phyloP scores from a whole-genome alignment of 1,140 invertebrate species.

The Dreissena polymorpha region DNA sequence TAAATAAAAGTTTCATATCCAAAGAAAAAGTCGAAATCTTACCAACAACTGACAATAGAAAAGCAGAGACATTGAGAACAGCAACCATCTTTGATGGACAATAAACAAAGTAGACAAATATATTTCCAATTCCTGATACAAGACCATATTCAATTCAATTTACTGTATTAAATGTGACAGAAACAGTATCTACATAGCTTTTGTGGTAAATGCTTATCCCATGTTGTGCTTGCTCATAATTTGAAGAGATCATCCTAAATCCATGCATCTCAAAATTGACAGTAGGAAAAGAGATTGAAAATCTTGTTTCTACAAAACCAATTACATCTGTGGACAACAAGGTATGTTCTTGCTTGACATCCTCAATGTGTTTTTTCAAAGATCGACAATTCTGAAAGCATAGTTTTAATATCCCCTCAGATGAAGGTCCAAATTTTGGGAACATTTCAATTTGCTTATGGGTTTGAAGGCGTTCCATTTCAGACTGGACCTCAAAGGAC shows the following conservation, averaged over 20 bases:
- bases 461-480: neutral
- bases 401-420: too few relatives aligned
- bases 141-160: neutral
- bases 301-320: conserved; percentile 28
- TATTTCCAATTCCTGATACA: neutral
- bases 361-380: conserved; percentile 16
- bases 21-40: neutral
- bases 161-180: neutral
- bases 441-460: neutral
- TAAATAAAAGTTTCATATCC: neutral
- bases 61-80: neutral
- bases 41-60: neutral
- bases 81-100: conserved; percentile 9
- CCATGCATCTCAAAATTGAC: neutral
- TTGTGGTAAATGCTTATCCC: neutral
- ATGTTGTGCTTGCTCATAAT: neutral
- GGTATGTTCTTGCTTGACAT: conserved; percentile 16
- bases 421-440: too few relatives aligned
- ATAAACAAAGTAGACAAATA: conserved; percentile 16
- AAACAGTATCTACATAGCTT: neutral
- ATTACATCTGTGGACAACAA: conserved; percentile 21
- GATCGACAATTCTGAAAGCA: too few relatives aligned
- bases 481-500: neutral
- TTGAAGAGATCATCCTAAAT: neutral
- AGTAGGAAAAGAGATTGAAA: neutral